Evolutionary conservation across 2,113 vertebrate species (phyloP), one percentile per base, ranked within the genome.

Genomic region (Acanthochromis polyacanthus): DNA sequence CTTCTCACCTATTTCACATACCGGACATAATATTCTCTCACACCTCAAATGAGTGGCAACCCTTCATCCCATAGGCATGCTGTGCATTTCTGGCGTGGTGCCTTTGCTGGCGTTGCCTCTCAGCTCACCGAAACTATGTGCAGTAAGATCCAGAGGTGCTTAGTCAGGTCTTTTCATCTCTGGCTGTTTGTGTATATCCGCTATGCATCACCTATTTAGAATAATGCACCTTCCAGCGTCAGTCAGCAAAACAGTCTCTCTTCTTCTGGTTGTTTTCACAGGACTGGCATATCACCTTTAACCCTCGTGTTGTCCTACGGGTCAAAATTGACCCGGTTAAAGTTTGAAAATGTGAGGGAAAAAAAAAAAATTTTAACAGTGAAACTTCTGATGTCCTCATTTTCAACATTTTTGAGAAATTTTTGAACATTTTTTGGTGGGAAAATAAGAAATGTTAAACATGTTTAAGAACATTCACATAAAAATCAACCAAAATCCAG

Each of bases 21-120:
- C 83, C 80, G 75, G 73, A 86, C 89, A 81, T 87, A 43, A 82
- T 83, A 65, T 32, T 67, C 72, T 81, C 75, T 40, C 36, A 46
- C n/a, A 16, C 76, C 71, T 78, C 65, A 61, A 66, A 58, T 70
- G 58, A 78, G 77, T 83, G 56, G 89, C 61, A 78, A 60, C 64
- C 22, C 46, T 55, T 74, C 68, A 51, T 87, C 75, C 61, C 83
- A 3, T 17, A 80, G 71, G 80, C 86, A 80, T 58, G 36, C 57
- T 22, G 16, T 36, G 25, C 56, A 60, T 88, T 91, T 85, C 70
- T 25, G 30, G 50, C 45, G 58, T 64, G 63, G 62, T 77, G 67
- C 74, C 68, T 71, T 62, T 71, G 52, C 57, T 61, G 61, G 57
- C 58, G 32, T 79, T 4, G 20, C 25, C 28, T 59, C 50, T 43